phyloP scores from a whole-genome alignment of 2,797 vertebrate species.

The Acrossocheilus fasciatus region DNA sequence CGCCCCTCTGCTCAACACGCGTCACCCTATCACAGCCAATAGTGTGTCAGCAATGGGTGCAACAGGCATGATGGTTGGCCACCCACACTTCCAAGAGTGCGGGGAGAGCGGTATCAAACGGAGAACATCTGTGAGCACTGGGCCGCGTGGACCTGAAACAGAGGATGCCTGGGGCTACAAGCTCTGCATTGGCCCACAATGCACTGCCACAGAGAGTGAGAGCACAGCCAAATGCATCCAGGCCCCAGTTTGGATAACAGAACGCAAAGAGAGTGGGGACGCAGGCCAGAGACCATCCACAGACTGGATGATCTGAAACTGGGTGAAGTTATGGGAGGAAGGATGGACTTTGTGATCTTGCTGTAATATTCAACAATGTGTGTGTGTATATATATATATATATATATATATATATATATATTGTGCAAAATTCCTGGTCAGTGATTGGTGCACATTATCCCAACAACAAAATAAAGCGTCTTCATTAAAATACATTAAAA shows the following conservation, averaged over 20 bases:
- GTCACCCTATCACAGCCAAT: constrained; percentile 72
- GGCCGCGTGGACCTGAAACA: constrained; percentile 82
- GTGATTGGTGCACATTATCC: not conserved
- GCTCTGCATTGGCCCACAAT: constrained; percentile 78
- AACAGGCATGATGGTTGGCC: constrained; percentile 80
- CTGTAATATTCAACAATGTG: not conserved
- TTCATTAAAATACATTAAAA: not conserved
- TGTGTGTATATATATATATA: too few species aligned
- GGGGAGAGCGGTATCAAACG: constrained; percentile 80
- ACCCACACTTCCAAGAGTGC: constrained; percentile 77
- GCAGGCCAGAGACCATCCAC: constrained; percentile 64
- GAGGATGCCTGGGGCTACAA: constrained; percentile 78
- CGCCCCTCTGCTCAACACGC: constrained; percentile 69
- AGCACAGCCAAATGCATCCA: constrained; percentile 71
- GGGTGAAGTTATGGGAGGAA: not conserved
- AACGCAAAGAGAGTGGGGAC: constrained; percentile 61
- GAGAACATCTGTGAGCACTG: constrained; percentile 87
- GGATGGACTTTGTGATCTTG: not conserved
- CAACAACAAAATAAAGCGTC: not conserved
- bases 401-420: not conserved
- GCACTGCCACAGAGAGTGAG: constrained; percentile 67
- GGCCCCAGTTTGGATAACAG: constrained; percentile 51
- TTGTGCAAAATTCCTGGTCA: not conserved
- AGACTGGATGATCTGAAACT: constrained; percentile 17
- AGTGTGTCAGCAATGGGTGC: constrained; percentile 67